Evolutionary conservation across 2,797 vertebrate genomes (phyloP), one percentile per base, ranked within the genome.

Genomic region (Gadopsis marmoratus): DNA sequence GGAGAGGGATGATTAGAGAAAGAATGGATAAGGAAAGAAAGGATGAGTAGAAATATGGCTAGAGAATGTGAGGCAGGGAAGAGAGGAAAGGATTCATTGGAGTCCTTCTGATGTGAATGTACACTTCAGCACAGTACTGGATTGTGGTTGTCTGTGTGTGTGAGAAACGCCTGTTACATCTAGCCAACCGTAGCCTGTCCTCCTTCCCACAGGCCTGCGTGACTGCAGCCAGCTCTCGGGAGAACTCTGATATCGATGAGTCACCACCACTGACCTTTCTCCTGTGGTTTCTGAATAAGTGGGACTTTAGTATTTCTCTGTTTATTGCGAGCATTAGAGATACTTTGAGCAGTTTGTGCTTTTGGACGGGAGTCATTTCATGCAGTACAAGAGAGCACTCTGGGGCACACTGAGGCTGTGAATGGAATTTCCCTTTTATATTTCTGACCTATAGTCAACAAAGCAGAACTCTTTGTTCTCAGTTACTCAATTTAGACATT

Each of bases 261-360:
- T 93, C 92, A 92, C 66, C 3, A 74, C 74, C 84, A 21, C 55
- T 93, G 92, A 91, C 90, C 93, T 94, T 95, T 93, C 83, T 91
- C 78, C 75, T 89, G 87, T 91, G 88, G 81, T 83, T 82, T 86
- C 71, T 86, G 78, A 91, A 84, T 84, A 82, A 91, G 69, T 59
- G 85, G 54, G 72, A 84, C 82, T 90, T 84, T 26, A 88, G 76
- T 81, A 71, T 78, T 91, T 79, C 70, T 82, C 37, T 29, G 47
- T 76, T 88, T 85, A 77, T 75, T 21, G 45, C 4, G 26, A 81
- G 41, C 54, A 51, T 64, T 26, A 13, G 29, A 62, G 71, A 33
- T 70, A 79, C 69, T 86, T 76, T 64, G 78, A 88, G 82, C 31
- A 64, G 50, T 68, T 74, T 84, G 77, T 53, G 65, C 47, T 59